Percentiles rank a stretch among this genome's conserved stretches.
These are phyloP conservation scores for Reticulitermes lucifugus DNA, from an alignment of 2,888 invertebrate species.

Conservation along the genomic window DNA sequence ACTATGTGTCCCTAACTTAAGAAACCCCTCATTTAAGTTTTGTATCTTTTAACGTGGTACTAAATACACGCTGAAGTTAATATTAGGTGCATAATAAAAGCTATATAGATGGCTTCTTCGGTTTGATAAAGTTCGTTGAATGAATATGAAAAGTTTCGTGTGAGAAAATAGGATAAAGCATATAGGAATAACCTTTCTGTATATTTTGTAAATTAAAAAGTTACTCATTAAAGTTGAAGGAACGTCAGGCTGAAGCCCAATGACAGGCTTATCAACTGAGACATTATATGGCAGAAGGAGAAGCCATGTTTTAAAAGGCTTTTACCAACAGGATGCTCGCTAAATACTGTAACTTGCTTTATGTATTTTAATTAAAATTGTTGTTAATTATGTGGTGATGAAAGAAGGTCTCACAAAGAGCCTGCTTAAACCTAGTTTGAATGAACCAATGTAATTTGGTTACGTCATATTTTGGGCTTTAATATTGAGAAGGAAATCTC, in stretches of 20 bases:
- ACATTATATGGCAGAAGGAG: not conserved
- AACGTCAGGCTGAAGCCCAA: not conserved
- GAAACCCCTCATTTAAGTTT: not conserved
- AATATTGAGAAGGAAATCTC: not conserved
- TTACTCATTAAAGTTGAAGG: conserved; percentile 34
- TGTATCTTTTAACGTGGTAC: not conserved
- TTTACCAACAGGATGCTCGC: not conserved
- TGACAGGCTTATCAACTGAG: conserved; percentile 24
- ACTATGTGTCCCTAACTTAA: not conserved
- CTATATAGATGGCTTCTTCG: not conserved
- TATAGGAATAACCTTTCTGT: not conserved
- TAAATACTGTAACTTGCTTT: not conserved
- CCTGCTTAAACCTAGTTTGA: not conserved
- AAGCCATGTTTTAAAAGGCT: not conserved
- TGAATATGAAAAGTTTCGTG: not conserved
- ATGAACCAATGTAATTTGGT: not conserved
- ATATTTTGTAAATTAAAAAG: conserved; percentile 30
- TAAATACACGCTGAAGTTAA: not conserved
- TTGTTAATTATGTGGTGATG: not conserved
- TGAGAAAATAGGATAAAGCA: not conserved
- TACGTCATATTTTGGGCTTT: not conserved
- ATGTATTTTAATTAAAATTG: conserved; percentile 24
- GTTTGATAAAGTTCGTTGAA: not conserved
- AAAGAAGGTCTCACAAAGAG: not conserved
- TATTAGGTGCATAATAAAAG: not conserved